Evolutionary conservation across 2,888 invertebrate genomes (phyloP).

Genomic region (Hirtodrosophila alboralis): DNA sequence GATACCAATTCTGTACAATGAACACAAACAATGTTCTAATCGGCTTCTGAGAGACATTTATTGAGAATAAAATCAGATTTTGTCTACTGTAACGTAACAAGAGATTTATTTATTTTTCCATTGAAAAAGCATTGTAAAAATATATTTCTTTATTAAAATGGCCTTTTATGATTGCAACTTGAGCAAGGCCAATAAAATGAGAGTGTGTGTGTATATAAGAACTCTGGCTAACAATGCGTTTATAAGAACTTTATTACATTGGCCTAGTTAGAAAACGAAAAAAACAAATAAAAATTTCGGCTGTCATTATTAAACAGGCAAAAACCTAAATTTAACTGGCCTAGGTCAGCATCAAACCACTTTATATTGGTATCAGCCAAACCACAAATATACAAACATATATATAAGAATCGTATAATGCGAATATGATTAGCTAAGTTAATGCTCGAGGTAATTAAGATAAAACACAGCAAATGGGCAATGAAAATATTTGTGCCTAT

Average conservation of each 20-base stretch:
- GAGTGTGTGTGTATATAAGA: constrained; percentile 8
- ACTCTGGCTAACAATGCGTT: constrained; percentile 13
- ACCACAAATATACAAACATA: neutral
- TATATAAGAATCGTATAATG: constrained; percentile 3
- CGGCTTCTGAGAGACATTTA: constrained; percentile 9
- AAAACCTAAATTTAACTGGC: constrained; percentile 45
- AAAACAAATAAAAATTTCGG: constrained; percentile 6
- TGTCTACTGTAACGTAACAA: neutral
- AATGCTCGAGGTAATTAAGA: constrained; percentile 9
- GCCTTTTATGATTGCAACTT: constrained; percentile 28
- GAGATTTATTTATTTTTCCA: neutral
- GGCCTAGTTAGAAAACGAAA: constrained; percentile 27
- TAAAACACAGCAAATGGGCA: constrained; percentile 9
- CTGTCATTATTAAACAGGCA: constrained; percentile 19
- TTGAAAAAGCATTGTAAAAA: neutral
- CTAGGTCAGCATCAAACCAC: constrained; percentile 67
- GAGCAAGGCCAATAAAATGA: constrained; percentile 28
- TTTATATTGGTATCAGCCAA: constrained; percentile 36
- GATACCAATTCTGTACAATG: constrained; percentile 6
- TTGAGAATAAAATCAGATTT: constrained; percentile 13
- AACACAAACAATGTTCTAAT: constrained; percentile 21
- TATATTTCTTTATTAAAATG: constrained; percentile 13
- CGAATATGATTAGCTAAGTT: constrained; percentile 7
- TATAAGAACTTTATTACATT: constrained; percentile 30
- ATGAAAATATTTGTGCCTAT: constrained; percentile 32